These are phyloP conservation scores for Pollicipes pollicipes DNA, from an alignment of 1,140 invertebrate species.

Conservation along the genomic window DNA sequence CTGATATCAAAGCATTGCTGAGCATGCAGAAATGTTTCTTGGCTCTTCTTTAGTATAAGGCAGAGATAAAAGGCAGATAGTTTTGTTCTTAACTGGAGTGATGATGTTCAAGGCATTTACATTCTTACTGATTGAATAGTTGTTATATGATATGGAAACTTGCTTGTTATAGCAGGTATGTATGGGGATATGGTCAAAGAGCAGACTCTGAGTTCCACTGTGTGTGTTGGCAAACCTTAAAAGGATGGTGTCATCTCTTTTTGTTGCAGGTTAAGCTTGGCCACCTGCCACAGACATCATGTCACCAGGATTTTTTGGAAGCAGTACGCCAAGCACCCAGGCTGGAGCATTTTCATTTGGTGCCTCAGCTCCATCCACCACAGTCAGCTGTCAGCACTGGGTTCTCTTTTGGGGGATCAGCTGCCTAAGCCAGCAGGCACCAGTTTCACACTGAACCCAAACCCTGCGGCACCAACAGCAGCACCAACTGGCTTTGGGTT, in stretches of 20 bases:
- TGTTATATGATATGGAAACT: too few relatives aligned
- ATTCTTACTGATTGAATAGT: too few relatives aligned
- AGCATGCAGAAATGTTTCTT: too few relatives aligned
- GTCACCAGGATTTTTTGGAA: neutral
- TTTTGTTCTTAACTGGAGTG: too few relatives aligned
- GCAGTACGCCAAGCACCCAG: neutral
- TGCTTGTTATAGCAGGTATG: too few relatives aligned
- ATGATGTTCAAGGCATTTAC: too few relatives aligned
- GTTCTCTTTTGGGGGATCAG: neutral
- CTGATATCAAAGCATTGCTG: too few relatives aligned
- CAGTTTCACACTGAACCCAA: neutral
- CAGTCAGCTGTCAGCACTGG: neutral
- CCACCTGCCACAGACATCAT: neutral
- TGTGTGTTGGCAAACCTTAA: too few relatives aligned
- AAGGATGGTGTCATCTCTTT: neutral
- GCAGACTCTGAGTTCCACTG: too few relatives aligned
- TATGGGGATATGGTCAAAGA: too few relatives aligned
- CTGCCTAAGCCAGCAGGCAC: neutral
- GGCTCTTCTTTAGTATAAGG: too few relatives aligned
- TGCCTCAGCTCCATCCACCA: neutral
- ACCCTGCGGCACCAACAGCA: neutral
- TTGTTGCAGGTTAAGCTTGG: neutral
- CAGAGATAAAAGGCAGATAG: too few relatives aligned
- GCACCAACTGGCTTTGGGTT: neutral
- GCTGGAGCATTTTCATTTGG: neutral